These are phyloP conservation scores for Champsocephalus gunnari DNA, from an alignment of 2,797 vertebrate genomes.

Conservation along the genomic window DNA sequence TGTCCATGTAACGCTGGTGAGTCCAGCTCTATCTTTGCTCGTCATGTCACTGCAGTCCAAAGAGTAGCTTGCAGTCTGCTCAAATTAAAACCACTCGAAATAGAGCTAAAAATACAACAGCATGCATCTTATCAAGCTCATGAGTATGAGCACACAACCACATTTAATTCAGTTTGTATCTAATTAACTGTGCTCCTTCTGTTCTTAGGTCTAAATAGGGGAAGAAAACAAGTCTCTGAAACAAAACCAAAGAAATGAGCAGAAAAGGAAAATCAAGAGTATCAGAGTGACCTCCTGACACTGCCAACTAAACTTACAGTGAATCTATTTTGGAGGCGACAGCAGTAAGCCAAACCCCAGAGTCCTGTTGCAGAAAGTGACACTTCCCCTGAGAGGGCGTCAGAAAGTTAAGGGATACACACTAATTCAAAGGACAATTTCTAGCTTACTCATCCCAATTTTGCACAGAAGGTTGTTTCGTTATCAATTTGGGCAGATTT, in stretches of 20 bases:
- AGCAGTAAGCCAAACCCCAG: constrained; percentile 74
- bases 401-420: constrained; percentile 39
- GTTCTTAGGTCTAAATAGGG: constrained; percentile 20
- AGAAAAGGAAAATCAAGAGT: constrained; percentile 2
- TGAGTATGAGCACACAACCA: constrained; percentile 12
- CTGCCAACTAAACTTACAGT: constrained; percentile 64
- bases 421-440: not conserved
- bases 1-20: not conserved
- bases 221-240: not conserved
- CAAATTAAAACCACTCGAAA: constrained; percentile 70
- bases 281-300: constrained; percentile 47
- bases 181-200: constrained; percentile 15
- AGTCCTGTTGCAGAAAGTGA: constrained; percentile 73
- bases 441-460: not conserved
- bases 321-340: constrained; percentile 74
- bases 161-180: constrained; percentile 27
- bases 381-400: constrained; percentile 34
- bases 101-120: constrained; percentile 65
- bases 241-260: not conserved
- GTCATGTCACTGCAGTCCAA: constrained; percentile 33
- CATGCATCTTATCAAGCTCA: constrained; percentile 57
- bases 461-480: not conserved
- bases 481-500: not conserved
- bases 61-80: constrained; percentile 39
- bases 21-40: constrained; percentile 22